These are phyloP conservation scores for Hydractinia echinata DNA, from an alignment of 30 jellyfish, hydroid and myxozoan species.

Conservation along the genomic window DNA sequence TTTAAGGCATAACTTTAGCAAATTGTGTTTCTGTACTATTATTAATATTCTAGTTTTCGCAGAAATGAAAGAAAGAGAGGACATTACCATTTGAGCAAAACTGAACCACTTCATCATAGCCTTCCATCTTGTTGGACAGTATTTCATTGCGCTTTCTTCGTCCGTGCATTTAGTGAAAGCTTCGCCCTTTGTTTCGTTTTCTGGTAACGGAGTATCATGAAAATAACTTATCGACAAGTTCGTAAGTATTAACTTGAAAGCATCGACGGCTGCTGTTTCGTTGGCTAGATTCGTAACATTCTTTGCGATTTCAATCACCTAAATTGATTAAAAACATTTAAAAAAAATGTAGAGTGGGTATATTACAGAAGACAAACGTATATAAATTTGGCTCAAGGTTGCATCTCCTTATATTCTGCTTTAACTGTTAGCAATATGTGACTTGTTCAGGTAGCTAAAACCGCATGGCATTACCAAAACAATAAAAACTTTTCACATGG, in stretches of 20 bases:
- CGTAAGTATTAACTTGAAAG: conserved; percentile 52
- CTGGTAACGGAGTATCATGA: conserved; percentile 76
- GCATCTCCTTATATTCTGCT: conserved; percentile 4
- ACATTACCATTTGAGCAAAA: conserved; percentile 73
- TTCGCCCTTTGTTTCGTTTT: conserved; percentile 86
- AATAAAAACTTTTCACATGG: no score
- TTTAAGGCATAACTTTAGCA: no score
- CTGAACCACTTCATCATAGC: conserved; percentile 97
- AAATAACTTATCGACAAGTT: conserved; percentile 55
- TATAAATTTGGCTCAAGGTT: conserved; percentile 25
- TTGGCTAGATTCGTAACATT: conserved; percentile 45
- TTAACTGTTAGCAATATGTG: no score
- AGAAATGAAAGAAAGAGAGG: background rate
- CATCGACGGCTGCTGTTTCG: conserved; percentile 64
- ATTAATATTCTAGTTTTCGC: no score
- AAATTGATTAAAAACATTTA: background rate
- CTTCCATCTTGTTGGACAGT: conserved; percentile 92
- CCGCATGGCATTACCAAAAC: no score
- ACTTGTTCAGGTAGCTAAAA: no score
- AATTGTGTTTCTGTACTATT: no score
- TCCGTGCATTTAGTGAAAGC: conserved; percentile 82
- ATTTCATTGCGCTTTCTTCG: conserved; percentile 70
- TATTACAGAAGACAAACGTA: no score
- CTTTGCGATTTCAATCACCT: conserved; percentile 82
- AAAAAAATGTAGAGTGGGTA: no score